Percentiles rank a stretch among this genome's conserved stretches.
These are phyloP conservation scores for Halocynthia roretzi DNA, from an alignment of 23 tunicate species.

Conservation along the genomic window DNA sequence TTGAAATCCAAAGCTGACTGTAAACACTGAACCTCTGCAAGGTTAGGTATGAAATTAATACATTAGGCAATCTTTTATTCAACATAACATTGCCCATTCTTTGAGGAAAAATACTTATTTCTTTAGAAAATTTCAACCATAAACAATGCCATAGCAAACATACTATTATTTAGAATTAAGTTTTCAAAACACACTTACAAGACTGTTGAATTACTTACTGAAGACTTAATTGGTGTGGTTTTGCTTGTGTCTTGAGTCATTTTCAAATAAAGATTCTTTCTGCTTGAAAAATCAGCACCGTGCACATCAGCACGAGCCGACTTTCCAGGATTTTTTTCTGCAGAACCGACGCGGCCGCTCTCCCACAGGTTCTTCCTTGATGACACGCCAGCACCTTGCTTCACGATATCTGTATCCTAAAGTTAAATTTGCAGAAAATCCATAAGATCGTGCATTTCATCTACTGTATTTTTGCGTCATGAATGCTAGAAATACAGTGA, in stretches of 20 bases:
- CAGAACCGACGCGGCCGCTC: constrained; percentile 44
- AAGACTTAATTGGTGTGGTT: constrained; percentile 24
- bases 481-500: not conserved
- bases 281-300: constrained; percentile 69
- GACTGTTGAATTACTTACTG: not conserved
- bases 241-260: constrained; percentile 31
- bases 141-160: no score
- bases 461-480: no score
- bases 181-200: no score
- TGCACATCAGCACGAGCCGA: constrained; percentile 43
- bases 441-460: not conserved
- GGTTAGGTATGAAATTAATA: no score
- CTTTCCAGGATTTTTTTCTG: constrained; percentile 12
- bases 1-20: not conserved
- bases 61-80: no score
- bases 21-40: no score
- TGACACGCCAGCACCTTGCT: constrained; percentile 43
- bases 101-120: no score
- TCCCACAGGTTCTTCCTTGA: constrained; percentile 88
- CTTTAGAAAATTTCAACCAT: no score
- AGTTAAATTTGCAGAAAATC: not conserved
- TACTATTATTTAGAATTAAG: no score
- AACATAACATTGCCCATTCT: no score
- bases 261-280: constrained; percentile 64
- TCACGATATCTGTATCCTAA: constrained; percentile 21